These are phyloP conservation scores for Oikopleura albicans DNA, from an alignment of 23 tunicate species.

Conservation along the genomic window DNA sequence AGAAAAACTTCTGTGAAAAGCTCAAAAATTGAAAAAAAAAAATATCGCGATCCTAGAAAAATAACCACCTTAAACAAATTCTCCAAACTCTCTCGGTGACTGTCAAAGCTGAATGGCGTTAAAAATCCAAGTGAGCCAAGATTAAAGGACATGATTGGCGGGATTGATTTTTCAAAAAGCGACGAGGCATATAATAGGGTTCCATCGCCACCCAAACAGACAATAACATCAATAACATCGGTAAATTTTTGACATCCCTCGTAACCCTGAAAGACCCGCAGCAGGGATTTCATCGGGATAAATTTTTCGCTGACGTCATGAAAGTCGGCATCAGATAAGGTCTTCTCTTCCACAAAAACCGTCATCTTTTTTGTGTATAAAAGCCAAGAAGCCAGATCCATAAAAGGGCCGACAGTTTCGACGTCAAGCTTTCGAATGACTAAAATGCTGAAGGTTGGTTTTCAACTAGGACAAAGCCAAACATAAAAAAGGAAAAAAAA, in stretches of 20 bases:
- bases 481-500: too few species aligned
- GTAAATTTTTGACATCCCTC: not conserved
- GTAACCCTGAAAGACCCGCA: not conserved
- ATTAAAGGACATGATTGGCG: constrained; percentile 48
- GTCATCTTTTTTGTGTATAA: constrained; percentile 16
- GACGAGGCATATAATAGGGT: constrained; percentile 53
- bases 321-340: constrained; percentile 18
- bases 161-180: constrained; percentile 37
- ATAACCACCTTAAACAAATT: too few species aligned
- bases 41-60: too few species aligned
- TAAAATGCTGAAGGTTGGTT: too few species aligned
- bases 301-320: not conserved
- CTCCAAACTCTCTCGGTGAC: too few species aligned
- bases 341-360: constrained; percentile 39
- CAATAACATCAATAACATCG: constrained; percentile 25
- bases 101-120: constrained; percentile 23
- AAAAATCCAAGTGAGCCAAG: constrained; percentile 48
- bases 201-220: constrained; percentile 65
- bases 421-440: not conserved
- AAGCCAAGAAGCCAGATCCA: not conserved
- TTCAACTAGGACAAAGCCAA: too few species aligned
- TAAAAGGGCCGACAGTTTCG: not conserved
- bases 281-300: constrained; percentile 6
- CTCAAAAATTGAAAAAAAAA: too few species aligned
- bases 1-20: too few species aligned